Conservation (phyloP, 2,113 vertebrate genomes). For the Hippolais icterina region DNA sequence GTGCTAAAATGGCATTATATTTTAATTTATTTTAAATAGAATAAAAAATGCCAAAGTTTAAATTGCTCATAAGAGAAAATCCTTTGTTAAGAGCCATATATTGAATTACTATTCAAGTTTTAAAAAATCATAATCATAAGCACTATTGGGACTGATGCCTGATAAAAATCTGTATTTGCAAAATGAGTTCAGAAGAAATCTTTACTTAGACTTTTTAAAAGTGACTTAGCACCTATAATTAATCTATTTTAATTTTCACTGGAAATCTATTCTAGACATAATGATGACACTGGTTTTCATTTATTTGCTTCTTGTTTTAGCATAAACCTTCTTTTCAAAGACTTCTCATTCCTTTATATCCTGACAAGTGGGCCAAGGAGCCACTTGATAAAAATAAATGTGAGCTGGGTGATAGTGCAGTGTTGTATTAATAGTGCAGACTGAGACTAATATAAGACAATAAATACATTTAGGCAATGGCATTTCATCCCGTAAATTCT, state of each 20-base stretch:
- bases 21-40: not conserved
- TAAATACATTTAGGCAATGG: conserved; percentile 47
- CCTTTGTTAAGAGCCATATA: not conserved
- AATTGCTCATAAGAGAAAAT: not conserved
- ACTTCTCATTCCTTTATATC: not conserved
- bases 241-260: not conserved
- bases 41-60: not conserved
- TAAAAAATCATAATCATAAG: not conserved
- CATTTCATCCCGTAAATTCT: conserved; percentile 25
- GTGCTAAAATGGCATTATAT: not conserved
- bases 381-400: not conserved
- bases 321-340: not conserved
- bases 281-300: not conserved
- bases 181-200: not conserved
- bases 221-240: not conserved
- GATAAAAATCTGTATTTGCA: not conserved
- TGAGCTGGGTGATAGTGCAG: not conserved
- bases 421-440: not conserved
- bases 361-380: not conserved
- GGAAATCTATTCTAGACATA: not conserved
- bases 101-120: not conserved
- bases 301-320: not conserved
- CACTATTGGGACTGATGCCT: not conserved
- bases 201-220: not conserved
- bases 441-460: conserved; percentile 36